phyloP scores from a whole-genome alignment of 2,888 invertebrate genomes.

The Ariolimax columbianus region DNA sequence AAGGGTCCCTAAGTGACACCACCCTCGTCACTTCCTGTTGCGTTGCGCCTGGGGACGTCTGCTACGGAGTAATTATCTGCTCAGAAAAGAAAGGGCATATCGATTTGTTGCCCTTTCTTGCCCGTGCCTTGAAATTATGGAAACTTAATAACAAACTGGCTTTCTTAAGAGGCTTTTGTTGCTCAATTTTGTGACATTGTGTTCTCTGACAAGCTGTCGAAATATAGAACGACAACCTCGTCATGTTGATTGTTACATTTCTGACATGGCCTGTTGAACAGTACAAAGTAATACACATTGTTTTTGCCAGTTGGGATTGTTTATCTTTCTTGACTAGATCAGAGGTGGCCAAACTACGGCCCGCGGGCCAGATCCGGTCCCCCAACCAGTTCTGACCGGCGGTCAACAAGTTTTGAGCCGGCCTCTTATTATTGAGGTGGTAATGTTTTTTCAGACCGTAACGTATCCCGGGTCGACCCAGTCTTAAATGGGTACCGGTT shows the following conservation, averaged over 20 bases:
- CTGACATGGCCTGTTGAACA: too few relatives aligned
- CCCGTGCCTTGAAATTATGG: background rate
- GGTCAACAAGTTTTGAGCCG: too few relatives aligned
- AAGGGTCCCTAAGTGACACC: background rate
- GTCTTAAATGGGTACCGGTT: too few relatives aligned
- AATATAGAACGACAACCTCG: background rate
- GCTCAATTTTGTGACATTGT: background rate
- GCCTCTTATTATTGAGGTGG: too few relatives aligned
- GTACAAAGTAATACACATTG: too few relatives aligned
- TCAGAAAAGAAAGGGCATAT: conserved; percentile 2
- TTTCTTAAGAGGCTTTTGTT: background rate
- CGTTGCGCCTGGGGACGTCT: background rate
- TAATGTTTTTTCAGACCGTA: too few relatives aligned
- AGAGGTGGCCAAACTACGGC: too few relatives aligned
- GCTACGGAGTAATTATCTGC: background rate
- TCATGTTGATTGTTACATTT: background rate
- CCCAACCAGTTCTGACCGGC: too few relatives aligned
- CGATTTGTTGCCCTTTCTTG: background rate
- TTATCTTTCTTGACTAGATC: too few relatives aligned
- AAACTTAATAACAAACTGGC: background rate
- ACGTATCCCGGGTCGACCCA: too few relatives aligned
- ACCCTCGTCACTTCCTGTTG: conserved; percentile 8
- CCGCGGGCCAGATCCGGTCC: too few relatives aligned
- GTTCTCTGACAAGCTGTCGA: background rate
- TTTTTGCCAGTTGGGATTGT: too few relatives aligned